phyloP scores from a whole-genome alignment of 1,140 invertebrate species.

The Nasonia giraulti region DNA sequence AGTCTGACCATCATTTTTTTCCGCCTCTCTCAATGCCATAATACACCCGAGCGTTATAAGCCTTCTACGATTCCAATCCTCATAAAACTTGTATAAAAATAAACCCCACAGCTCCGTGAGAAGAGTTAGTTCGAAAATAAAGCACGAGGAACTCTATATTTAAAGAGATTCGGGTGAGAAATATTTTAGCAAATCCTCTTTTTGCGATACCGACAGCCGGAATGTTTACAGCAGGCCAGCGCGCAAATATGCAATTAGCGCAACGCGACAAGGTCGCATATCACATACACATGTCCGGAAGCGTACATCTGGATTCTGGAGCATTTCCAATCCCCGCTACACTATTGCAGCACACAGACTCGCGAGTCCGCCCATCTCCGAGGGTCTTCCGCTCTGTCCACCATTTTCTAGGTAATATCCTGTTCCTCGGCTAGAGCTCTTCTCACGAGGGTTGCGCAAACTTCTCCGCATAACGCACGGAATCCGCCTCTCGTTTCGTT shows the following conservation, averaged over 20 bases:
- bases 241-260: slow-evolving; percentile 2
- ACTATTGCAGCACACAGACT: neutral
- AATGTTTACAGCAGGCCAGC: no score
- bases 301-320: slow-evolving; percentile 28
- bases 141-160: no score
- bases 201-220: no score
- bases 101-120: no score
- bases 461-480: slow-evolving; percentile 41
- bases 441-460: slow-evolving; percentile 51
- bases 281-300: neutral
- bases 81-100: no score
- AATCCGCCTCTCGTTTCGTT: slow-evolving; percentile 30
- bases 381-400: slow-evolving; percentile 54
- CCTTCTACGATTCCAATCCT: no score
- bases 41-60: no score
- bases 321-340: slow-evolving; percentile 22
- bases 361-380: slow-evolving; percentile 6
- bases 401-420: slow-evolving; percentile 62
- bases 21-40: no score
- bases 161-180: no score
- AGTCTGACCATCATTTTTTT: no score
- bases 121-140: no score
- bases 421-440: slow-evolving; percentile 51
- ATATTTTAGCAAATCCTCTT: no score
- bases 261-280: slow-evolving; percentile 1